A percentile compares a stretch with the other conserved stretches of the same genome.
Conservation (phyloP, 2,888 invertebrate species). For the Diaperis boleti region DNA sequence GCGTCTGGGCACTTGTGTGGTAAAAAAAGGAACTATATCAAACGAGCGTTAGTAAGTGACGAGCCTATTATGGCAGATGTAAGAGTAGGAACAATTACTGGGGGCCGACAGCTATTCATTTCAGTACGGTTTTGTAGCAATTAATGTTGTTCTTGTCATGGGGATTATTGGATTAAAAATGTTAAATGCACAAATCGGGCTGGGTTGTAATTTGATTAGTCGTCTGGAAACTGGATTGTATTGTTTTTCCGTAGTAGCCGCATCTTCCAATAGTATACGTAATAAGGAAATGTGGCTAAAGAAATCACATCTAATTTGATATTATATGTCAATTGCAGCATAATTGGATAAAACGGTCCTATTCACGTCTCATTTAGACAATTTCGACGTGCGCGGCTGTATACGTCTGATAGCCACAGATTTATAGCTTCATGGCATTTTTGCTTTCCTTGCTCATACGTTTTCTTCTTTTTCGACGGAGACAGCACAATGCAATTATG, state of each 20-base stretch:
- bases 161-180: slow-evolving; percentile 37
- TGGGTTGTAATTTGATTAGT: slow-evolving; percentile 23
- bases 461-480: no score
- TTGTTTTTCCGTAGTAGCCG: no score
- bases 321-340: slow-evolving; percentile 39
- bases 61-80: slow-evolving; percentile 40
- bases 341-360: slow-evolving; percentile 40
- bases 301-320: slow-evolving; percentile 30
- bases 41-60: slow-evolving; percentile 39
- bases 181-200: slow-evolving; percentile 2
- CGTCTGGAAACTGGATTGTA: no score
- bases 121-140: slow-evolving; percentile 44
- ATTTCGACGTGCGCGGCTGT: slow-evolving; percentile 21
- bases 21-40: slow-evolving; percentile 38
- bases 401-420: neutral
- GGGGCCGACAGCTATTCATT: slow-evolving; percentile 43
- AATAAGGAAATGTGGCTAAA: slow-evolving; percentile 23
- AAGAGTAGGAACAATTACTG: slow-evolving; percentile 50
- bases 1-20: slow-evolving; percentile 5
- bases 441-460: no score
- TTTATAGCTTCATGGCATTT: slow-evolving; percentile 1
- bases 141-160: slow-evolving; percentile 44
- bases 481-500: neutral
- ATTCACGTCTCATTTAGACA: slow-evolving; percentile 36
- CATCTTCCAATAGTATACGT: no score